Percentiles rank a stretch among this genome's conserved stretches.
These are phyloP conservation scores for Crypturellus undulatus DNA, from an alignment of 2,113 vertebrate genomes.

Conservation along the genomic window DNA sequence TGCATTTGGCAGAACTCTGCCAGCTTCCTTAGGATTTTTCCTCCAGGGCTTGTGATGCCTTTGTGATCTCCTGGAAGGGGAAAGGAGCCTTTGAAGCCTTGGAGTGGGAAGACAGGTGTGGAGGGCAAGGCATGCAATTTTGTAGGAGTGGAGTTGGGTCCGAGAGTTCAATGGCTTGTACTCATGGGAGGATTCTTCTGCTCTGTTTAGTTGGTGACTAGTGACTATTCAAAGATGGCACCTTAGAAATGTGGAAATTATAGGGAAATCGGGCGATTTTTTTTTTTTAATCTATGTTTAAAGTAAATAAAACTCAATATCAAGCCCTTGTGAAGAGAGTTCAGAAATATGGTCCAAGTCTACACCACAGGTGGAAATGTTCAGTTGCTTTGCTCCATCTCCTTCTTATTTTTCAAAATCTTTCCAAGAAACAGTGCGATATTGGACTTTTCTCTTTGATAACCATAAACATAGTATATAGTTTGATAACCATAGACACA, in stretches of 20 bases:
- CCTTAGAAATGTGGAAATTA: background rate
- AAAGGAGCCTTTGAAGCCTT: background rate
- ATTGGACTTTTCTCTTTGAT: background rate
- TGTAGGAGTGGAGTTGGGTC: background rate
- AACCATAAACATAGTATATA: background rate
- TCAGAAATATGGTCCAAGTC: background rate
- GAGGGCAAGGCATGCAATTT: background rate
- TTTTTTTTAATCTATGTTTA: background rate
- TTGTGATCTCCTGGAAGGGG: background rate
- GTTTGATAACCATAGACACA: background rate
- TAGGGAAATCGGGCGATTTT: background rate
- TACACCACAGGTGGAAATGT: fast-evolving
- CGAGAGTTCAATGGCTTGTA: background rate
- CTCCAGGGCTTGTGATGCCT: background rate
- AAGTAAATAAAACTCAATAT: background rate
- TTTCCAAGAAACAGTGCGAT: background rate
- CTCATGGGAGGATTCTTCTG: background rate
- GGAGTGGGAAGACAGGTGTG: background rate
- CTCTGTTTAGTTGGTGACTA: background rate
- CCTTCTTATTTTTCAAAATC: background rate
- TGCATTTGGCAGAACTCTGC: background rate
- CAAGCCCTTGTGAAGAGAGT: background rate
- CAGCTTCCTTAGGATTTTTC: background rate
- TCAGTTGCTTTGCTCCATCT: background rate
- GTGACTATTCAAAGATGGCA: background rate